A percentile compares a stretch with the other conserved stretches of the same genome.
phyloP scores from a whole-genome alignment of 2,797 vertebrate species.

The Emys orbicularis region DNA sequence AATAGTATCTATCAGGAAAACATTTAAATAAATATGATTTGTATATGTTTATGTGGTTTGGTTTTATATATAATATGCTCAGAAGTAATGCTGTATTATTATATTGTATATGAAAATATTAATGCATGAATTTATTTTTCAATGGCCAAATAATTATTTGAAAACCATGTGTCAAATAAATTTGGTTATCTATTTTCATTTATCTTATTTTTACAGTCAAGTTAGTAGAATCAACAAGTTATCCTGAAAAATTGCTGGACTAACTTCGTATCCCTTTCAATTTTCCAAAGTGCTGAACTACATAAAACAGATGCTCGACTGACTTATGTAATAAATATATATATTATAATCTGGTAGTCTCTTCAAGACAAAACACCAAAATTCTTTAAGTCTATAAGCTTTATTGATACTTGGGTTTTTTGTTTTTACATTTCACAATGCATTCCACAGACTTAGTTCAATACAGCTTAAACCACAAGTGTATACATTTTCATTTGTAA shows the following conservation, averaged over 20 bases:
- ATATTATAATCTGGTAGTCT: conserved; percentile 19
- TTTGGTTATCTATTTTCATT: conserved; percentile 46
- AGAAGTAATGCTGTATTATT: conserved; percentile 78
- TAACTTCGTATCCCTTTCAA: not conserved
- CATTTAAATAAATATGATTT: conserved; percentile 59
- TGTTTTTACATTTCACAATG: conserved; percentile 96
- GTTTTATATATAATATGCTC: conserved; percentile 71
- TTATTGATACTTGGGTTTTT: conserved; percentile 92
- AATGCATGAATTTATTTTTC: conserved; percentile 89
- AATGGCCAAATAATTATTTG: conserved; percentile 54
- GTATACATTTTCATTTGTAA: conserved; percentile 89
- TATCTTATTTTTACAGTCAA: not conserved
- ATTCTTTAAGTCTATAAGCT: conserved; percentile 91
- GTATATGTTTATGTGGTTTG: conserved; percentile 77
- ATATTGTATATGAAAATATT: conserved; percentile 81
- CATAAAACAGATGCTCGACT: not conserved
- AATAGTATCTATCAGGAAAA: conserved; percentile 80
- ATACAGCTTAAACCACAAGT: conserved; percentile 90
- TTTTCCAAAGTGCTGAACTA: fast-evolving
- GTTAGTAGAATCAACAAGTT: not conserved
- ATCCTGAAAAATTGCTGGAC: not conserved
- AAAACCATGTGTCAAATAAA: conserved; percentile 73
- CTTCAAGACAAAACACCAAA: conserved; percentile 54
- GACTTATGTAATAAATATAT: conserved; percentile 46
- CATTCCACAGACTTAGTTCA: conserved; percentile 97